Base-by-base conservation (phyloP, 2,888 invertebrate genomes). In the Aleiodes leptofemur region DNA sequence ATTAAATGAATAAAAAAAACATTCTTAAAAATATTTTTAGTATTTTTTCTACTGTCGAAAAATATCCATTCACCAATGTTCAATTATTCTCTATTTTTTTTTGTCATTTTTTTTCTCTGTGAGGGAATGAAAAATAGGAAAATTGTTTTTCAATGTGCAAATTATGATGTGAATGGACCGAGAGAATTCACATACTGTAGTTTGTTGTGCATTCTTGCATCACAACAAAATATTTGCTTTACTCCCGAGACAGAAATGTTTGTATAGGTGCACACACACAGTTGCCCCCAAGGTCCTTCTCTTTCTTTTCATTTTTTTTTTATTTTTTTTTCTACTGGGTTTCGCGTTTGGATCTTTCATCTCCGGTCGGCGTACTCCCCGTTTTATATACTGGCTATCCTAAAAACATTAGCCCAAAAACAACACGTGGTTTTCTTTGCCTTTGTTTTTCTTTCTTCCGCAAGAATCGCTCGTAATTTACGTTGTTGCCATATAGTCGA, bases 171-270 rank as follows among this genome's bases (percentile, higher is more conserved):
- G 48, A 31, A 55, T 53, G 69, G 64, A 66, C 51, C 23, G 59
- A 71, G 51, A 57, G 43, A 73, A 77, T 75, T 50, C 71, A 81
- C 81, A 82, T 82, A 81, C 78, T 51, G 13, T 51, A 14, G 51
- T 66, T 66, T 68, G 80, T 85, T 83, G 84, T 85, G 83, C 82
- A 86, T 87, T 87, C 86, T 87, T 84, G 85, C 86, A 87, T 87
- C 86, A 86, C 84, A 86, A 87, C 86, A 87, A 87, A 88, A 87
- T 86, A 86, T 87, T 87, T 87, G 86, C 86, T 86, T 85, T 86
- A 80, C 79, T 80, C 77, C 78, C 77, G 78, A 79, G 80, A 76
- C 68, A 74, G 79, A 79, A 74, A 82, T 87, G 86, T 87, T 87
- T 87, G 87, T 87, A 86, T 87, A 87, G 87, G 87, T 88, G 84